Evolutionary conservation across 2,888 invertebrate genomes (phyloP).

Genomic region (Homarus gammarus): DNA sequence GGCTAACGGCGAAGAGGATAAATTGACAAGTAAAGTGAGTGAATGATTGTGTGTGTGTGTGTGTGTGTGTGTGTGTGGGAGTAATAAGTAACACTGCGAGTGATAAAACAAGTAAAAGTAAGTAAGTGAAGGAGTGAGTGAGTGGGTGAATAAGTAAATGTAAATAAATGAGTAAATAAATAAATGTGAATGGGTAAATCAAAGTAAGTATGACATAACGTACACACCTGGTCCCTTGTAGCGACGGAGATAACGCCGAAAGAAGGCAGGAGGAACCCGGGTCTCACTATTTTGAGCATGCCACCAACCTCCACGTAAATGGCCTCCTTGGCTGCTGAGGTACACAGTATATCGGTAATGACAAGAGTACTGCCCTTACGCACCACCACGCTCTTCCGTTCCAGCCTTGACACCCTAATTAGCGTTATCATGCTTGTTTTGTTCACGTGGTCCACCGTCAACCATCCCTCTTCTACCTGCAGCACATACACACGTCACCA

Average conservation of each 20-base stretch:
- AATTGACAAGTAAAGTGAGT: too few species aligned
- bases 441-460: constrained; percentile 36
- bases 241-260: constrained; percentile 39
- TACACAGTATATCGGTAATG: constrained; percentile 33
- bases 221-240: constrained; percentile 37
- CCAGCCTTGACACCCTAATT: constrained; percentile 3
- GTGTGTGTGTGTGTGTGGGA: too few species aligned
- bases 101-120: too few species aligned
- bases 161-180: constrained; percentile 7
- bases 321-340: constrained; percentile 29
- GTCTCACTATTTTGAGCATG: constrained; percentile 3
- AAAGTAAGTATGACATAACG: not conserved
- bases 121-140: not conserved
- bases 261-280: not conserved
- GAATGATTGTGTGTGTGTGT: too few species aligned
- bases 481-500: not conserved
- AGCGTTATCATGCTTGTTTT: not conserved
- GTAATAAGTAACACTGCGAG: too few species aligned
- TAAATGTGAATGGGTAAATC: not conserved
- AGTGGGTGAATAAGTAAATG: not conserved
- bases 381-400: constrained; percentile 43
- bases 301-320: constrained; percentile 49
- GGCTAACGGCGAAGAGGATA: too few species aligned
- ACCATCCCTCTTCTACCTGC: constrained; percentile 28
- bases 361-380: constrained; percentile 32